These are phyloP conservation scores for Steinernema khuongi DNA, from an alignment of 1,140 invertebrate genomes.

Conservation along the genomic window DNA sequence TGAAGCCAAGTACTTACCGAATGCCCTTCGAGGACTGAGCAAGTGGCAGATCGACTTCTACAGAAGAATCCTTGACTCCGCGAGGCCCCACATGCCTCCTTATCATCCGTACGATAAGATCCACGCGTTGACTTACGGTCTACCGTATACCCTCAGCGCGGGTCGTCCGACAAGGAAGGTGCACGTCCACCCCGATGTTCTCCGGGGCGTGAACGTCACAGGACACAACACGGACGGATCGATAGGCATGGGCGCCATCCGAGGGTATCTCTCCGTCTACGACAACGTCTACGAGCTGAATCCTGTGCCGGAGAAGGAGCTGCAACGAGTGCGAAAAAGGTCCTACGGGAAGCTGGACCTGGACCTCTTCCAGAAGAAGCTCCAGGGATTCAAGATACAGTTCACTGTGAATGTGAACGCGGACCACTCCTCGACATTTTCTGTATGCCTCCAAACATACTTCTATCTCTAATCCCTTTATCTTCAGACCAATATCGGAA, in stretches of 20 bases:
- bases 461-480: too few species aligned
- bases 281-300: constrained; percentile 5
- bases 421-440: background rate
- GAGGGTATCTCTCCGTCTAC: background rate
- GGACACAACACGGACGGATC: background rate
- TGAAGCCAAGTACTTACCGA: background rate
- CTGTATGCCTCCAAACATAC: too few species aligned
- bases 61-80: background rate
- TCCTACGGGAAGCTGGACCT: background rate
- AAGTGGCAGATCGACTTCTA: background rate
- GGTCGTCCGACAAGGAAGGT: background rate
- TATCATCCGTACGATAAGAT: background rate
- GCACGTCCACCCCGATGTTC: background rate
- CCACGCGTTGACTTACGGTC: background rate
- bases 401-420: background rate
- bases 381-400: background rate
- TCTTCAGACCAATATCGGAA: background rate
- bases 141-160: background rate
- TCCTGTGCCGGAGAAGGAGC: background rate
- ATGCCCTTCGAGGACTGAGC: background rate
- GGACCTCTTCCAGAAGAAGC: background rate
- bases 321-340: background rate
- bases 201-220: background rate
- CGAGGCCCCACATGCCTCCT: background rate
- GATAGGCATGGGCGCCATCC: background rate